Base-by-base conservation (phyloP, 2,888 invertebrate genomes). In the Oxyteleia sp. region DNA sequence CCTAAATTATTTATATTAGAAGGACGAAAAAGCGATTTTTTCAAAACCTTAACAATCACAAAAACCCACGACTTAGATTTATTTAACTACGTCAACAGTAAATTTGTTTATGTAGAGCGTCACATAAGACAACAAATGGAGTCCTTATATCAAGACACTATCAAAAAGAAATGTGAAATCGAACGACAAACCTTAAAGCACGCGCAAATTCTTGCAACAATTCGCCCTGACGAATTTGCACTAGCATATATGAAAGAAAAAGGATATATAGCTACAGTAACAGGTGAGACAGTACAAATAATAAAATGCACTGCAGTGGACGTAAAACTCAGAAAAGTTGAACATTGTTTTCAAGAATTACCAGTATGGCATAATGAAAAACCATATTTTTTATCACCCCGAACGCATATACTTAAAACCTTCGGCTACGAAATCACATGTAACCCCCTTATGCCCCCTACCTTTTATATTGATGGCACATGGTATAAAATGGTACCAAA, bases 101-200 rank as follows among this genome's bases (percentile, higher is more conserved):
- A 89, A 82, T 87, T 89, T 10, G 51, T 89, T 5, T 90, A 89
- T 57, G 83, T 88, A 0, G 88, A 89, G 72, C 23, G 23, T 5
- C 5, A 5, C 5, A 5, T 23, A 5, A 23, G 23, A 5, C 5
- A 5, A 4, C 23, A 23, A 23, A 23, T 23, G 23, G 5, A 4
- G 23, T 23, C 23, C 5, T 23, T 23, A 5, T 23, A 23, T 5
- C 23, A 5, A 2, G 23, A 23, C 23, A 4, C 5, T 4, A 4
- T 23, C 3, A 23, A 4, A 23, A 23, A 23, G 23, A 23, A 23
- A 23, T 23, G 23, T 5, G 23, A 23, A 23, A 23, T 23, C 2
- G 23, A 23, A 23, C 23, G 23, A 2, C 5, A 23, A 23, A 5
- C 5, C 5, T 23, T 51, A 1, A 1, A 51, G 35, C 18, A 64